Conservation (phyloP, 2,888 invertebrate species). For the Protonemura montana region DNA sequence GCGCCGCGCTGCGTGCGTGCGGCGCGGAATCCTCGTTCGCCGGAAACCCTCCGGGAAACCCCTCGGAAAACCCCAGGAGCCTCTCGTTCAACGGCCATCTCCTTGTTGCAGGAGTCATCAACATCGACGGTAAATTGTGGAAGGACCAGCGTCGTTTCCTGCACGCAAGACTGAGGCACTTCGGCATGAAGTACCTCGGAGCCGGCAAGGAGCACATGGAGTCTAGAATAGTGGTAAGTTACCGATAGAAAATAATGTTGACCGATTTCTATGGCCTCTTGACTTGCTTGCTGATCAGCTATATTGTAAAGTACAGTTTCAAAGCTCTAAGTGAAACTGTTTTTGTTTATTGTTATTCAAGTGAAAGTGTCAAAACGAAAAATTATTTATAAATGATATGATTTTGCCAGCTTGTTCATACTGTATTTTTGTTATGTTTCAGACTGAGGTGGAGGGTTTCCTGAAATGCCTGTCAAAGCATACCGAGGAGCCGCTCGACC, state of each 20-base stretch:
- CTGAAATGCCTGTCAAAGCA: conserved; percentile 70
- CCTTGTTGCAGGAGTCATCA: conserved; percentile 78
- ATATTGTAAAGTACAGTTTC: background rate
- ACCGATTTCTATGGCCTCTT: background rate
- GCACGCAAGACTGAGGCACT: conserved; percentile 82
- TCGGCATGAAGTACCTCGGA: conserved; percentile 88
- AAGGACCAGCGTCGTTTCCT: conserved; percentile 88
- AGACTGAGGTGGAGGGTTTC: conserved; percentile 81
- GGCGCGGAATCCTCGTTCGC: background rate
- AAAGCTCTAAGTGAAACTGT: background rate
- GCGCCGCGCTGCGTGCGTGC: background rate
- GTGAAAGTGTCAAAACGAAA: conserved; percentile 25
- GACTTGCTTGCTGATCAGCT: background rate
- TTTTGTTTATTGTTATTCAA: conserved; percentile 30
- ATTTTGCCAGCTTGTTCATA: conserved; percentile 7
- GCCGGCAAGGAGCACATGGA: conserved; percentile 84
- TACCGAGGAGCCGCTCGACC: conserved; percentile 74
- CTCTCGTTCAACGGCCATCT: background rate
- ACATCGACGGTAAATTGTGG: conserved; percentile 89
- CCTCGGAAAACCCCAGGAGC: too few species aligned
- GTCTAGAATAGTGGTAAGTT: conserved; percentile 79
- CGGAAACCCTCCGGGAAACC: too few species aligned
- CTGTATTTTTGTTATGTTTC: conserved; percentile 48
- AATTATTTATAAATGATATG: conserved; percentile 32
- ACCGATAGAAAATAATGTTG: background rate